Evolutionary conservation across 1,140 invertebrate species (phyloP), one percentile per base, ranked within the genome.

Genomic region (Drosophila sechellia): DNA sequence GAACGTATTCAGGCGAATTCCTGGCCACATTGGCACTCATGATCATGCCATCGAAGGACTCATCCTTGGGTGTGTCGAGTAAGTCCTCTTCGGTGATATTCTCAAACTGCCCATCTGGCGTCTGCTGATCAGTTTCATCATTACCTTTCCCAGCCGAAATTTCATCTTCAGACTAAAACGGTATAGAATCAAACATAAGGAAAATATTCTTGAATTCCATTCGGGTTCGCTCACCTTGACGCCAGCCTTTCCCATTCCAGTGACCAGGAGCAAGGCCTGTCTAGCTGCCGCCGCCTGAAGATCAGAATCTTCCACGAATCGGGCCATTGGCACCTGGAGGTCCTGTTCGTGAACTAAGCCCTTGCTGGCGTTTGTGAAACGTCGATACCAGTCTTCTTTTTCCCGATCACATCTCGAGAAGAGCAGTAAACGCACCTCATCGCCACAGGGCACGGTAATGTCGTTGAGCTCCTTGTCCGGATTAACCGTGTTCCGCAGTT

Each of bases 381-480:
- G 87, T 13, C 91, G 81, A 79, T 91, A 92, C 97, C 97, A 98
- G 79, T 97, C 95, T 93, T 98, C 97, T 92, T 98, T 98, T 78
- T 98, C 96, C 49, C 97, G 93, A 80, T 96, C 95, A 53, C 96
- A 95, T 68, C 97, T 93, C 3, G 96, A 95, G 93, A 98, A 98
- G 53, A 98, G 91, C 84, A 95, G 95, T 15, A 93, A 90, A 31
- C 91, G 80, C 42, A 87, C 78, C 61, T 92, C 92, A 77, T 92
- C 92, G 31, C 91, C 91, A 31, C 89, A 90, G 2, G 90, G 86
- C 10, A 92, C 59, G 3, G 66, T 81, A 2, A 81, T 78, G 4
- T 91, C 81, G 5, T 68, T 79, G 5, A 85, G 40, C 11, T 77
- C 79, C 12, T 48, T 91, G 39, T 93, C 91, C 31, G 78, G 90